Conservation (phyloP, 2,113 vertebrate genomes). For the Vicugna pacos region DNA sequence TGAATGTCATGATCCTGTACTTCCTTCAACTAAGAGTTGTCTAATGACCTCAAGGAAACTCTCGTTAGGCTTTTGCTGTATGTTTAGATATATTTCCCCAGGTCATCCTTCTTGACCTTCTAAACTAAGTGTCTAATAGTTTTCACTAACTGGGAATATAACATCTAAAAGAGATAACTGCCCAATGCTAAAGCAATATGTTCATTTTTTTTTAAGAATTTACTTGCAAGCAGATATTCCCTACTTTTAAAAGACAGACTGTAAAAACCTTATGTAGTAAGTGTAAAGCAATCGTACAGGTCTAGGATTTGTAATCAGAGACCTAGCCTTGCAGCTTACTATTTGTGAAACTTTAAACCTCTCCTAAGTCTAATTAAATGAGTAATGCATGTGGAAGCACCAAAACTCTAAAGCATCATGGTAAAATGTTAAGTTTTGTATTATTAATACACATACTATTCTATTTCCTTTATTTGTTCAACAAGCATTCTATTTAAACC, state of each 20-base stretch:
- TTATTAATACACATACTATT: background rate
- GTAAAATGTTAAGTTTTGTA: slow-evolving; percentile 17
- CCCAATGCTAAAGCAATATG: background rate
- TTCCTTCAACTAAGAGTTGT: background rate
- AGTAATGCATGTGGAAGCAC: background rate
- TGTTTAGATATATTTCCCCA: background rate
- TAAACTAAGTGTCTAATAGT: background rate
- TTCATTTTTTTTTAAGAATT: slow-evolving; percentile 16
- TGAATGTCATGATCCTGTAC: background rate
- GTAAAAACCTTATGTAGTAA: background rate
- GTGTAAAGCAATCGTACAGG: background rate
- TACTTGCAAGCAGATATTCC: background rate
- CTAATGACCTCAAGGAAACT: slow-evolving; percentile 23
- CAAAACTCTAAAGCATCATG: background rate
- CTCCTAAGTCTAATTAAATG: background rate
- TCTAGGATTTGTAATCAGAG: background rate
- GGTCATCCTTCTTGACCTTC: background rate
- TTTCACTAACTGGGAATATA: background rate
- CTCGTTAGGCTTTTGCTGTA: background rate
- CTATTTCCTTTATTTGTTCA: background rate
- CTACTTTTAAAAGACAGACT: slow-evolving; percentile 26
- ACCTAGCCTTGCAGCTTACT: background rate
- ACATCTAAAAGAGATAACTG: background rate
- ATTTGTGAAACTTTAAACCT: background rate
- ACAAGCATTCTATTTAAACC: slow-evolving; percentile 55